A percentile compares a stretch with the other conserved stretches of the same genome.
These are phyloP conservation scores for Acleris emargana DNA, from an alignment of 2,888 invertebrate species.

Conservation along the genomic window DNA sequence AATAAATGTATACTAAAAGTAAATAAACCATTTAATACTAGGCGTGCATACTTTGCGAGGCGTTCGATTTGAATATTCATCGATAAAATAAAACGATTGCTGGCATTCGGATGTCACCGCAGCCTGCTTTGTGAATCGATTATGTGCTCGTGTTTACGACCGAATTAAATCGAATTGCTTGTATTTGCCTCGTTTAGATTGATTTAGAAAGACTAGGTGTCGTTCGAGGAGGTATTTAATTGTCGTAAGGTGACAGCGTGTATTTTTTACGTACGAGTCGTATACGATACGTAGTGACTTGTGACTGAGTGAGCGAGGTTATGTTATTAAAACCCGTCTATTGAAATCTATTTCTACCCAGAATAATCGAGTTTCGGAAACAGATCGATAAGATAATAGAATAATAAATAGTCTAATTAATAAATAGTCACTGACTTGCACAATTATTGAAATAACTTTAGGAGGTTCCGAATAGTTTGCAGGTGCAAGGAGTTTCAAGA, in stretches of 20 bases:
- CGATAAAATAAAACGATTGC: conserved; percentile 42
- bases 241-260: conserved; percentile 14
- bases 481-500: too few species aligned
- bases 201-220: conserved; percentile 34
- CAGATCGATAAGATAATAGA: too few species aligned
- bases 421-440: too few species aligned
- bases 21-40: conserved; percentile 39
- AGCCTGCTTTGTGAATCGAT: conserved; percentile 60
- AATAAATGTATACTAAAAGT: neutral
- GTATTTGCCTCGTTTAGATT: conserved; percentile 45
- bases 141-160: conserved; percentile 72
- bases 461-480: too few species aligned
- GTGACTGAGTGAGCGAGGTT: neutral
- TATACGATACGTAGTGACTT: too few species aligned
- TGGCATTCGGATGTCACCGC: conserved; percentile 53
- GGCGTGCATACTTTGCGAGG: conserved; percentile 24
- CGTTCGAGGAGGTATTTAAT: conserved; percentile 33
- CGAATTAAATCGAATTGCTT: conserved; percentile 75
- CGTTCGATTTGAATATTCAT: conserved; percentile 50
- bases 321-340: too few species aligned
- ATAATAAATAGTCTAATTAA: too few species aligned
- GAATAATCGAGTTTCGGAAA: too few species aligned
- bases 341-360: too few species aligned
- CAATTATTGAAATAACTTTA: too few species aligned
- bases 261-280: conserved; percentile 11